These are phyloP conservation scores for Chironomus tepperi DNA, from an alignment of 1,140 invertebrate genomes.

Conservation along the genomic window DNA sequence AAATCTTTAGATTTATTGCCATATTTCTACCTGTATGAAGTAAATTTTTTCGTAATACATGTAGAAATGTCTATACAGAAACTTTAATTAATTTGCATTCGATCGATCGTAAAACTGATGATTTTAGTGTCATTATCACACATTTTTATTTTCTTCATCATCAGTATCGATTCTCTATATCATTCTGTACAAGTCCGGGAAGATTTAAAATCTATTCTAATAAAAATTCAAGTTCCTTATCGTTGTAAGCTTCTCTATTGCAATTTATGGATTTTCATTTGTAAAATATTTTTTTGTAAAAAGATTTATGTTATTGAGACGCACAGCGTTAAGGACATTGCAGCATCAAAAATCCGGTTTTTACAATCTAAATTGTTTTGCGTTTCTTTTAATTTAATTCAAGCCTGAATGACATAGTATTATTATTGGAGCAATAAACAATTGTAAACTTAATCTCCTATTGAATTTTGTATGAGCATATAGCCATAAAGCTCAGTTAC, in stretches of 20 bases:
- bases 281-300: no score
- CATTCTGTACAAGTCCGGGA: no score
- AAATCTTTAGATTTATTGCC: slow-evolving; percentile 9
- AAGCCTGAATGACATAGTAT: slow-evolving; percentile 3
- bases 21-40: not conserved
- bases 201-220: no score
- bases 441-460: slow-evolving; percentile 2
- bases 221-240: no score
- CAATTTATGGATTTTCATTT: no score
- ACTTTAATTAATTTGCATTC: slow-evolving; percentile 5
- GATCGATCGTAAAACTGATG: not conserved
- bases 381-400: not conserved
- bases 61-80: not conserved
- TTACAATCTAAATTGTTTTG: not conserved
- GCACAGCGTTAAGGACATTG: no score
- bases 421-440: slow-evolving; percentile 9
- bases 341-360: not conserved
- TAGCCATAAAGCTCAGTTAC: not conserved
- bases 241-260: no score
- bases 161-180: no score
- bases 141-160: not conserved
- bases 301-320: no score
- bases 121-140: slow-evolving; percentile 3
- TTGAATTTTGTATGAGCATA: not conserved
- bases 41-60: no score